These are phyloP conservation scores for Pheosia tremula DNA, from an alignment of 2,888 invertebrate genomes.

Conservation along the genomic window DNA sequence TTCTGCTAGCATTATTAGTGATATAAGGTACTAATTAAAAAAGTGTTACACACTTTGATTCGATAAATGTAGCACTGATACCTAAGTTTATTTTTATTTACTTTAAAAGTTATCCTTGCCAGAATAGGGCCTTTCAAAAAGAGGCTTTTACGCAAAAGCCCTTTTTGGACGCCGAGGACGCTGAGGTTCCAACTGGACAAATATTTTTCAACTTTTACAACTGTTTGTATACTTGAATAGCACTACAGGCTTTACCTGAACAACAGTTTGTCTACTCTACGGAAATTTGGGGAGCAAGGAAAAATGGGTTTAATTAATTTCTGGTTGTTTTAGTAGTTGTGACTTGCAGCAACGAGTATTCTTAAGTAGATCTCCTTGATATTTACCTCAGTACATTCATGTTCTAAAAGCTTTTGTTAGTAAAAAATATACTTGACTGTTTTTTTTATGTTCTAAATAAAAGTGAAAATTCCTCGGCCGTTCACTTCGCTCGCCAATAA, in stretches of 20 bases:
- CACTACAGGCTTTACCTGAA: conserved; percentile 12
- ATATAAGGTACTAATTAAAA: no score
- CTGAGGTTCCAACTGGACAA: conserved; percentile 44
- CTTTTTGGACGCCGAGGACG: conserved; percentile 45
- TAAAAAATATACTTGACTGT: conserved; percentile 16
- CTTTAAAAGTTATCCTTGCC: not conserved
- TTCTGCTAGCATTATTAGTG: no score
- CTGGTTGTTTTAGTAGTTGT: no score
- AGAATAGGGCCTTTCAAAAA: conserved; percentile 34
- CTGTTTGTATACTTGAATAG: conserved; percentile 47
- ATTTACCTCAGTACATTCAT: no score
- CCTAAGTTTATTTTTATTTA: not conserved
- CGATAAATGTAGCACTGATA: no score
- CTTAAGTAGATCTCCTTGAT: no score
- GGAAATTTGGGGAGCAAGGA: not conserved
- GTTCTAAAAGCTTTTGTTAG: no score
- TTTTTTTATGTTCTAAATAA: conserved; percentile 31
- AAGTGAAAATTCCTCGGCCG: conserved; percentile 28
- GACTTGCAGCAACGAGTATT: no score
- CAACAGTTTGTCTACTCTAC: not conserved
- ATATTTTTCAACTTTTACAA: conserved; percentile 50
- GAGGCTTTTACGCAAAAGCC: conserved; percentile 48
- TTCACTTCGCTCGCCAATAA: conserved; percentile 36
- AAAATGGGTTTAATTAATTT: not conserved
- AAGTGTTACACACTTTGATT: no score